These are phyloP conservation scores for Synanthedon andrenaeformis DNA, from an alignment of 2,888 invertebrate species.

Conservation along the genomic window DNA sequence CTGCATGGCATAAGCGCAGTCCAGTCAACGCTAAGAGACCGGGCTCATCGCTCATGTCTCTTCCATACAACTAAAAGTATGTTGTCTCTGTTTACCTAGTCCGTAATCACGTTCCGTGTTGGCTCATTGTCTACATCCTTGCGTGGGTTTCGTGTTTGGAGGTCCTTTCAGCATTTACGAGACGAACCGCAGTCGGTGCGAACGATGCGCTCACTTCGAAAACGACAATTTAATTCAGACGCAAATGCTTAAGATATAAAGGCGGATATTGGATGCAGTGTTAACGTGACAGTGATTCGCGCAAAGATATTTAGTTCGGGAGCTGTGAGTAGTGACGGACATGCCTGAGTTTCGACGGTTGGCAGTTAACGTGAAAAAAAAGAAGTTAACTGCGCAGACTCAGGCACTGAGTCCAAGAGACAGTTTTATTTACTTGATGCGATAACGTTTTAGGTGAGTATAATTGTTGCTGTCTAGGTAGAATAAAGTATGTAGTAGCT, in stretches of 20 bases:
- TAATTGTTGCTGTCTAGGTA: conserved; percentile 35
- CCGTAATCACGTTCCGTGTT: conserved; percentile 17
- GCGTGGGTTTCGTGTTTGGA: conserved; percentile 29
- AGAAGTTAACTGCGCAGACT: conserved; percentile 45
- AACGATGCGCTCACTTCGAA: conserved; percentile 36
- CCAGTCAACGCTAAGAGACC: conserved; percentile 60
- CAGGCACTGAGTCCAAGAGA: conserved; percentile 34
- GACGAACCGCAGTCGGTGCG: conserved; percentile 20
- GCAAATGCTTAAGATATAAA: not conserved
- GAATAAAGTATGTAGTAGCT: conserved; percentile 27
- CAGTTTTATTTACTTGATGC: conserved; percentile 54
- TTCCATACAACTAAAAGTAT: conserved; percentile 15
- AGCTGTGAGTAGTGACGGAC: conserved; percentile 45
- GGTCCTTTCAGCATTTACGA: not conserved
- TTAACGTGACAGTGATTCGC: conserved; percentile 38
- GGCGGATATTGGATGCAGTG: conserved; percentile 43
- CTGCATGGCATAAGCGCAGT: conserved; percentile 52
- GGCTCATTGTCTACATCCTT: conserved; percentile 24
- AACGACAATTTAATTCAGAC: conserved; percentile 13
- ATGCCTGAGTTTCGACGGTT: conserved; percentile 59
- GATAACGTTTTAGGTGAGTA: conserved; percentile 68
- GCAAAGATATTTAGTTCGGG: conserved; percentile 17
- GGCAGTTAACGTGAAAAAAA: conserved; percentile 64
- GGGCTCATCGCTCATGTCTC: conserved; percentile 33
- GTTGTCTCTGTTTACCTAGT: conserved; percentile 14